phyloP scores from a whole-genome alignment of 2,888 invertebrate genomes.

The Coremacera marginata region DNA sequence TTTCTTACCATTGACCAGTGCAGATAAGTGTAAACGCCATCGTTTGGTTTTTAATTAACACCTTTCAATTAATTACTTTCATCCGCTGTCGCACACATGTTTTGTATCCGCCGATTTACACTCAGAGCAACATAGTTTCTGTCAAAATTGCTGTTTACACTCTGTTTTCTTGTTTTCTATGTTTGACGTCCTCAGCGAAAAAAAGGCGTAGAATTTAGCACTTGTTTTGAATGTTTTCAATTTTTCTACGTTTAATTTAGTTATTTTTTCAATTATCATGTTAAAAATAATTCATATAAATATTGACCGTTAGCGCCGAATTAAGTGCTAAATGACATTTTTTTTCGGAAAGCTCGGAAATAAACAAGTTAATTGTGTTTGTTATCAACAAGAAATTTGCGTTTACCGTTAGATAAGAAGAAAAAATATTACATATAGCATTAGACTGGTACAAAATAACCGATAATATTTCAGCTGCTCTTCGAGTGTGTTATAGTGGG shows the following conservation, averaged over 20 bases:
- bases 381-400: conserved; percentile 5
- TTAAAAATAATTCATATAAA: conserved; percentile 58
- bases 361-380: conserved; percentile 6
- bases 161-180: background rate
- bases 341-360: background rate
- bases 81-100: background rate
- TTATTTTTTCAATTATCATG: conserved; percentile 59
- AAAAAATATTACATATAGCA: too few species aligned
- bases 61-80: conserved; percentile 15
- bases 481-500: too few species aligned
- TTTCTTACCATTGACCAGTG: too few species aligned
- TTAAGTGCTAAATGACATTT: conserved; percentile 21
- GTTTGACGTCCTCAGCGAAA: background rate
- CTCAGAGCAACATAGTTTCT: background rate
- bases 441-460: too few species aligned
- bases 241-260: conserved; percentile 21
- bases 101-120: background rate
- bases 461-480: too few species aligned
- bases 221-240: conserved; percentile 44
- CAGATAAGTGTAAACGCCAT: background rate
- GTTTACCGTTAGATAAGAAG: too few species aligned
- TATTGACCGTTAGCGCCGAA: conserved; percentile 50
- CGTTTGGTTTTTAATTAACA: conserved; percentile 1
- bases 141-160: background rate
- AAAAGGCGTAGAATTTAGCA: conserved; percentile 20